phyloP scores from a whole-genome alignment of 2,888 invertebrate genomes.

The Drepana falcataria region DNA sequence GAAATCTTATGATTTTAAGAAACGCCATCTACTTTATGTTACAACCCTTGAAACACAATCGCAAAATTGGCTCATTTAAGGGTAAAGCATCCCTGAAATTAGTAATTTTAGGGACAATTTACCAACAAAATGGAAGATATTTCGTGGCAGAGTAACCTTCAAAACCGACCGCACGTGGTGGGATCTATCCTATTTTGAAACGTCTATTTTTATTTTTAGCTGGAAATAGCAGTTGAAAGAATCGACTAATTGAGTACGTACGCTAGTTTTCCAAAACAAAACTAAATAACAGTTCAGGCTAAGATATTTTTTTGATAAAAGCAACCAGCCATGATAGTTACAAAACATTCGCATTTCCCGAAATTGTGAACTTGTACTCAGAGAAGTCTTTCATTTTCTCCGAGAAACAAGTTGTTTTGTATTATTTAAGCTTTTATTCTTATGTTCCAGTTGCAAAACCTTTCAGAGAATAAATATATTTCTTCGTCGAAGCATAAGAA shows the following conservation, averaged over 20 bases:
- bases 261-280: background rate
- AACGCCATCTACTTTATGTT: background rate
- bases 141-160: conserved; percentile 1
- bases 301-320: too few relatives aligned
- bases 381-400: too few relatives aligned
- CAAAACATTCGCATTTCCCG: too few relatives aligned
- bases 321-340: too few relatives aligned
- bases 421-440: too few relatives aligned
- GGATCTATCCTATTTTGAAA: background rate
- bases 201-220: conserved; percentile 1
- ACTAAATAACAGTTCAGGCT: background rate
- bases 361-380: too few relatives aligned
- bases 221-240: conserved; percentile 2
- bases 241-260: background rate
- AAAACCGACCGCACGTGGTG: conserved; percentile 1
- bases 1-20: background rate
- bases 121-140: conserved; percentile 22
- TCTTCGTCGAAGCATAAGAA: too few relatives aligned
- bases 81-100: background rate
- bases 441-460: too few relatives aligned
- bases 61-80: background rate
- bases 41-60: background rate
- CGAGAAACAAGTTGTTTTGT: too few relatives aligned
- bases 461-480: too few relatives aligned
- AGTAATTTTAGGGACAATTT: conserved; percentile 54